Percentiles rank a stretch among this genome's conserved stretches.
These are phyloP conservation scores for Oostethus manadensis DNA, from an alignment of 2,113 vertebrate genomes.

Conservation along the genomic window DNA sequence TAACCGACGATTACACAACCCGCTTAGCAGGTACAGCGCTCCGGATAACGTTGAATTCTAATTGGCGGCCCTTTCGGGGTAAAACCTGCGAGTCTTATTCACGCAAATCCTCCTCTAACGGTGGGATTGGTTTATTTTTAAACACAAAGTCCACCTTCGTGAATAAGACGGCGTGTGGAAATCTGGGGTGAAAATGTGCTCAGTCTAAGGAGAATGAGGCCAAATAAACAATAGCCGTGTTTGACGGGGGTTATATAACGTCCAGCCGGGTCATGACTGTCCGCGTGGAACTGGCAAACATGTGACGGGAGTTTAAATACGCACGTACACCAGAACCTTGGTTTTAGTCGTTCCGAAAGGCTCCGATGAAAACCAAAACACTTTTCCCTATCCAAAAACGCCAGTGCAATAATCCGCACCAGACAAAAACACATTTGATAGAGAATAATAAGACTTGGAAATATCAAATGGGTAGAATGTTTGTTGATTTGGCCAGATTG, in stretches of 20 bases:
- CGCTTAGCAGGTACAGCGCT: constrained; percentile 34
- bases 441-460: too few relatives aligned
- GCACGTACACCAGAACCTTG: not conserved
- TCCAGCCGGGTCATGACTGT: constrained; percentile 20
- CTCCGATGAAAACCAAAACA: too few relatives aligned
- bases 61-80: constrained; percentile 24
- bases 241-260: constrained; percentile 52
- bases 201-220: constrained; percentile 38
- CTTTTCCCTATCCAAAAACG: too few relatives aligned
- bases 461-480: too few relatives aligned
- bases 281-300: constrained; percentile 11
- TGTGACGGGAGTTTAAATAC: constrained; percentile 25
- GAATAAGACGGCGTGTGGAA: constrained; percentile 1
- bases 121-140: constrained; percentile 40
- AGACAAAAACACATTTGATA: too few relatives aligned
- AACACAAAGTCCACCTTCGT: not conserved
- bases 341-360: too few relatives aligned
- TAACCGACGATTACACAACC: constrained; percentile 45
- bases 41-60: constrained; percentile 19
- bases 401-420: too few relatives aligned
- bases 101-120: constrained; percentile 11
- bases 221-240: constrained; percentile 41
- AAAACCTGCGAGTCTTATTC: constrained; percentile 21
- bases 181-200: constrained; percentile 26
- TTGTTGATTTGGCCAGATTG: too few relatives aligned